phyloP scores from a whole-genome alignment of 2,797 vertebrate species.

The Momotus momota region DNA sequence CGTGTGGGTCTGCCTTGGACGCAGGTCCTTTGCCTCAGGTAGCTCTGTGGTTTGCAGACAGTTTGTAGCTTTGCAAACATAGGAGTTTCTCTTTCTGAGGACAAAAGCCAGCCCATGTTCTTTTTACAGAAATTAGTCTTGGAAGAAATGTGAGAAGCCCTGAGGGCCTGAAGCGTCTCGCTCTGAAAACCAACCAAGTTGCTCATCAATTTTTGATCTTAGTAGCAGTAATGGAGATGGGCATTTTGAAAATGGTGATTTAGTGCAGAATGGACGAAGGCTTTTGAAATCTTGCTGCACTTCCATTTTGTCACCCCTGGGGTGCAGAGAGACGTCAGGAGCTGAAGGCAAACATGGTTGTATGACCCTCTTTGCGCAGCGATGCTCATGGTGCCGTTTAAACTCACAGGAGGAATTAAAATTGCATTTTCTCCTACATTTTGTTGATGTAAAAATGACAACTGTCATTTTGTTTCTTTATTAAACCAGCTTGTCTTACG shows the following conservation, averaged over 20 bases:
- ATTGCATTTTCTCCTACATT: rapidly evolving
- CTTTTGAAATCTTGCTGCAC: not conserved
- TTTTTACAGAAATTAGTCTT: not conserved
- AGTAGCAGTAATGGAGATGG: not conserved
- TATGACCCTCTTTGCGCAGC: rapidly evolving
- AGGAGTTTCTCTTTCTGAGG: not conserved
- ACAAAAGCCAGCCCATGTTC: rapidly evolving
- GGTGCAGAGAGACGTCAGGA: not conserved
- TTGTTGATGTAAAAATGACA: not conserved
- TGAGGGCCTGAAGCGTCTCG: not conserved
- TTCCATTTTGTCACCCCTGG: not conserved
- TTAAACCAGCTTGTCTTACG: not conserved
- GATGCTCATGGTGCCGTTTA: not conserved
- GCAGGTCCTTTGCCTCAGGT: not conserved
- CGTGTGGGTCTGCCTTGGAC: rapidly evolving
- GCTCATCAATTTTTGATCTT: not conserved
- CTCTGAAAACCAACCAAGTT: rapidly evolving
- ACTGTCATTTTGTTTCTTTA: not conserved
- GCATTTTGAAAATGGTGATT: not conserved
- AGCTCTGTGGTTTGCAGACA: not conserved
- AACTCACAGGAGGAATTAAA: not conserved
- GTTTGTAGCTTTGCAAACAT: not conserved
- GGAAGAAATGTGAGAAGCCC: not conserved
- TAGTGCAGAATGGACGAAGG: not conserved
- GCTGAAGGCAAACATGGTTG: not conserved